phyloP scores from a whole-genome alignment of 2,888 invertebrate genomes.

The Diplazon laetatorius region DNA sequence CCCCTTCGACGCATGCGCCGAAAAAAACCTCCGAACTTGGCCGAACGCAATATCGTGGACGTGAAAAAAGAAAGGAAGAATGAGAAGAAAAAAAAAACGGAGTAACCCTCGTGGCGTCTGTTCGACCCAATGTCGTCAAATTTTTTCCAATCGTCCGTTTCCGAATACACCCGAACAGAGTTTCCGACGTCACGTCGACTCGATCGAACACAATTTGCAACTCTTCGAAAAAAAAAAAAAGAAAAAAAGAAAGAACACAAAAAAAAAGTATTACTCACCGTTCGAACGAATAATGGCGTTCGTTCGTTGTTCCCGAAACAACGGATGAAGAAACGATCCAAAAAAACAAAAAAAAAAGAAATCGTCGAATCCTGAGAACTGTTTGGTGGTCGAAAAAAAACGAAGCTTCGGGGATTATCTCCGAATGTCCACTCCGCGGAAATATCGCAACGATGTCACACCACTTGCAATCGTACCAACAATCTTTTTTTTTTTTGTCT shows the following conservation, averaged over 20 bases:
- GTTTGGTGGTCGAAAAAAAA: no score
- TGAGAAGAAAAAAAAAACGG: no score
- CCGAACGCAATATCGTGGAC: neutral
- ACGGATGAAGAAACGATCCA: no score
- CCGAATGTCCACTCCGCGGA: no score
- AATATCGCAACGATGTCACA: slow-evolving; percentile 49
- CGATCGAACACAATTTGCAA: neutral
- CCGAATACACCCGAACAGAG: neutral
- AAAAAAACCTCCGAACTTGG: neutral
- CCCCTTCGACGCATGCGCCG: neutral
- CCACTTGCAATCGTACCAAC: slow-evolving; percentile 31
- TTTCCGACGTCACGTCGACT: no score
- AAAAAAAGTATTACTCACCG: slow-evolving; percentile 50
- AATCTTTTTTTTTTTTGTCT: slow-evolving; percentile 15
- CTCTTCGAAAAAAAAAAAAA: slow-evolving; percentile 3
- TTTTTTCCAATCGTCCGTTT: slow-evolving; percentile 1
- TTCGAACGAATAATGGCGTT: neutral
- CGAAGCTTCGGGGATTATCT: slow-evolving; percentile 39
- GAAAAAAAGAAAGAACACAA: neutral
- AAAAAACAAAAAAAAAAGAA: no score
- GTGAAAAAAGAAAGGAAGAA: slow-evolving; percentile 9
- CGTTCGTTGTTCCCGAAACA: slow-evolving; percentile 27
- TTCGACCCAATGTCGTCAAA: neutral
- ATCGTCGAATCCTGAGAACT: slow-evolving; percentile 54
- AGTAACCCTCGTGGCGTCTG: slow-evolving; percentile 3